Evolutionary conservation across 2,797 vertebrate genomes (phyloP).

Genomic region (Triplophysa bombifrons): DNA sequence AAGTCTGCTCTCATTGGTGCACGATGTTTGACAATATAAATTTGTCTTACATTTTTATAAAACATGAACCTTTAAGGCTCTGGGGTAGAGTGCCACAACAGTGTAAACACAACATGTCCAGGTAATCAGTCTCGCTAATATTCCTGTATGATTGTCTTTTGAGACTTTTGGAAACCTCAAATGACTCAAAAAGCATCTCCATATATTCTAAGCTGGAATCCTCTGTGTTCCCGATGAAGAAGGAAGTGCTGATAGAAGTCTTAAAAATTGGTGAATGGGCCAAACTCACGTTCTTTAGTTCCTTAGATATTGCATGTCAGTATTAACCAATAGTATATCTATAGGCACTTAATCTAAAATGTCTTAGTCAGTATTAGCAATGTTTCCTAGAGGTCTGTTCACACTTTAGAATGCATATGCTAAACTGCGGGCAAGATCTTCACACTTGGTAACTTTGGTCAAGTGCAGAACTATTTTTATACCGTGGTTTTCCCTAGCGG

Average conservation of each 20-base stretch:
- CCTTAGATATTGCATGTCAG: conserved; percentile 9
- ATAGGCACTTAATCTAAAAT: conserved; percentile 49
- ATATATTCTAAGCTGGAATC: background rate
- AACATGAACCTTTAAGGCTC: conserved; percentile 35
- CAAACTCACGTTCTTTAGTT: conserved; percentile 13
- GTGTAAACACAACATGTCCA: conserved; percentile 6
- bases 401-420: background rate
- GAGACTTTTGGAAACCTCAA: conserved; percentile 5
- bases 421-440: background rate
- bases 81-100: conserved; percentile 9
- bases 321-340: conserved; percentile 39
- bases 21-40: background rate
- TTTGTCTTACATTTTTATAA: background rate
- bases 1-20: conserved; percentile 4
- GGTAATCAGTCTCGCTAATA: background rate
- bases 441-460: conserved; percentile 13
- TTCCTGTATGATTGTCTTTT: conserved; percentile 22
- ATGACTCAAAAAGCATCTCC: conserved; percentile 3
- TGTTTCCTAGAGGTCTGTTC: background rate
- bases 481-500: conserved; percentile 49
- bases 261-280: background rate
- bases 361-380: conserved; percentile 27
- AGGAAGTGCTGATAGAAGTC: conserved; percentile 18
- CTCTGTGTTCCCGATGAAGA: background rate
- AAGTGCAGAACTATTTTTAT: conserved; percentile 3